Evolutionary conservation across 2,797 vertebrate genomes (phyloP).

Genomic region (Hyperoplus lanceolatus): DNA sequence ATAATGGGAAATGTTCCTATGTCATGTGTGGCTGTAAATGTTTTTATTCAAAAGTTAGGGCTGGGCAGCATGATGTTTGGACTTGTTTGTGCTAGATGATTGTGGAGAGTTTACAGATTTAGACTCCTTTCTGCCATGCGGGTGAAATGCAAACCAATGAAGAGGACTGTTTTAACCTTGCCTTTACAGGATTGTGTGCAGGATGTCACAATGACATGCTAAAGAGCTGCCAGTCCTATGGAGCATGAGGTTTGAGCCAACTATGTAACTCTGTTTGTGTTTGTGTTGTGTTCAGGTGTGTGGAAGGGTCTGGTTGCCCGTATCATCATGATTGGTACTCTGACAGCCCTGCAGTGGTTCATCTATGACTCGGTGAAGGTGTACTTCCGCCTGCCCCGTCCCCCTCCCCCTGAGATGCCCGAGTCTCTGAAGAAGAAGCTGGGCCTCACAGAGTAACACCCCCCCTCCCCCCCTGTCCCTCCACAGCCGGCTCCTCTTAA

Average conservation of each 20-base stretch:
- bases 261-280: not conserved
- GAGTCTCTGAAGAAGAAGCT: constrained; percentile 97
- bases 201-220: no score
- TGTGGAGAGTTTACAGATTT: not conserved
- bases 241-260: no score
- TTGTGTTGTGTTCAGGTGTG: constrained; percentile 84
- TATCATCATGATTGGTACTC: constrained; percentile 98
- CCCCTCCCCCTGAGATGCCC: constrained; percentile 96
- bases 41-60: no score
- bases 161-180: not conserved
- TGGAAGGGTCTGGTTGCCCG: constrained; percentile 96
- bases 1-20: no score
- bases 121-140: no score
- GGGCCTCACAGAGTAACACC: constrained; percentile 86
- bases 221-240: no score
- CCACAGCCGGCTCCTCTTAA: constrained; percentile 29
- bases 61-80: not conserved
- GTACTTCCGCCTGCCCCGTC: constrained; percentile 95
- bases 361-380: constrained; percentile 97
- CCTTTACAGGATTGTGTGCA: no score
- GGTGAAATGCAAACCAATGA: not conserved
- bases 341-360: constrained; percentile 97
- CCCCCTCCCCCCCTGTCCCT: not conserved
- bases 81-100: not conserved
- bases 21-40: not conserved